phyloP scores from a whole-genome alignment of 1,140 invertebrate species.

The Pseudomyrmex flavicornis region DNA sequence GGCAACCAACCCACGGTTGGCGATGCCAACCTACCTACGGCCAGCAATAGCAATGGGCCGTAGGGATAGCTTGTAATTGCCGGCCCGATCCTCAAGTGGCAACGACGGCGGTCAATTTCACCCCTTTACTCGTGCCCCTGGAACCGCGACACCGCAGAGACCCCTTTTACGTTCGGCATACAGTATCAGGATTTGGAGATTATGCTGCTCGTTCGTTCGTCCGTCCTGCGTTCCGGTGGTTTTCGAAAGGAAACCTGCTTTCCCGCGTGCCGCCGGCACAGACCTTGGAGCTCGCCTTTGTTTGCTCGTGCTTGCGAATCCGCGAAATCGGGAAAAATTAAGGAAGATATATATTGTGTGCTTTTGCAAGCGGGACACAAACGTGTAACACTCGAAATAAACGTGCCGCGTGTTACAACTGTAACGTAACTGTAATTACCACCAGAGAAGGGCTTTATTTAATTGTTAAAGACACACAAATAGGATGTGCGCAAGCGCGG shows the following conservation, averaged over 20 bases:
- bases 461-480: background rate
- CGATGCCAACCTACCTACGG: constrained; percentile 68
- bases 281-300: background rate
- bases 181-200: constrained; percentile 72
- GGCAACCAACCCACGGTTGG: constrained; percentile 53
- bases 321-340: background rate
- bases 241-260: constrained; percentile 21
- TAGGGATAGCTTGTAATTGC: constrained; percentile 76
- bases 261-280: background rate
- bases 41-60: constrained; percentile 76
- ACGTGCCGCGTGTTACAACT: background rate
- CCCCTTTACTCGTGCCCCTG: constrained; percentile 49
- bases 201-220: constrained; percentile 54
- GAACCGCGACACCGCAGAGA: constrained; percentile 71
- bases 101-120: constrained; percentile 78
- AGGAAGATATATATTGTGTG: background rate
- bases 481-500: background rate
- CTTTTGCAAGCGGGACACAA: too few species aligned
- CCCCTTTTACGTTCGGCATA: constrained; percentile 70
- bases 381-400: background rate
- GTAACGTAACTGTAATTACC: too few species aligned
- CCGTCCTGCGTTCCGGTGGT: constrained; percentile 34
- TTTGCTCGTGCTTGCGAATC: background rate
- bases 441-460: too few species aligned
- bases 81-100: constrained; percentile 75